These are phyloP conservation scores for Blastobasis adustella DNA, from an alignment of 2,888 invertebrate species.

Conservation along the genomic window DNA sequence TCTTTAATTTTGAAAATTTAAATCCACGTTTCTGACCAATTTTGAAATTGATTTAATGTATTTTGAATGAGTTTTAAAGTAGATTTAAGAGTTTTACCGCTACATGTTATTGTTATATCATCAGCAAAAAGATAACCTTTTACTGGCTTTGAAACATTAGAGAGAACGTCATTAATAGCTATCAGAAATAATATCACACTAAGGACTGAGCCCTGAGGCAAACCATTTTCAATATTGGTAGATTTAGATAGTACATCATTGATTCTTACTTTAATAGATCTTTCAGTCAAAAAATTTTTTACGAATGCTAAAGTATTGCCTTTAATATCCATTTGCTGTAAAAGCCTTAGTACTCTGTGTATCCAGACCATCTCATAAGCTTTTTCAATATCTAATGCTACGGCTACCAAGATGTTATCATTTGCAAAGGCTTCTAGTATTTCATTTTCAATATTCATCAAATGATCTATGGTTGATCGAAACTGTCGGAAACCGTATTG, in stretches of 20 bases:
- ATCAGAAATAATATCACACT: no score
- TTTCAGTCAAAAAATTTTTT: slow-evolving; percentile 8
- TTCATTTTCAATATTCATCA: slow-evolving; percentile 10
- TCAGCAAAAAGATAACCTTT: no score
- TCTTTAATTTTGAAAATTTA: slow-evolving; percentile 11
- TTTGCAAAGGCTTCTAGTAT: slow-evolving; percentile 10
- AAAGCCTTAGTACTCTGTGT: slow-evolving; percentile 9
- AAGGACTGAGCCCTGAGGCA: no score
- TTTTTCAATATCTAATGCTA: slow-evolving; percentile 13
- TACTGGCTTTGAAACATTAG: no score
- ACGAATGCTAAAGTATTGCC: no score
- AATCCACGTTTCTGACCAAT: slow-evolving; percentile 8
- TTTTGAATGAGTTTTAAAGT: slow-evolving; percentile 8
- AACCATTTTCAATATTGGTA: no score
- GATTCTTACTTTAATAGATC: slow-evolving; percentile 10
- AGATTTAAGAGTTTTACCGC: no score
- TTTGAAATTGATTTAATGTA: slow-evolving; percentile 7
- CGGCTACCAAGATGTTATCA: slow-evolving; percentile 5
- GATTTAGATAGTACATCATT: no score
- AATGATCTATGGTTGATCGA: slow-evolving; percentile 10
- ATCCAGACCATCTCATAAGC: slow-evolving; percentile 16
- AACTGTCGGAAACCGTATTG: slow-evolving; percentile 14
- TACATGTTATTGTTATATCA: no score
- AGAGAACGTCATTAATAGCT: no score
- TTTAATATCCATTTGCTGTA: neutral